Percentiles rank a stretch among this genome's conserved stretches.
These are phyloP conservation scores for Oreortyx pictus DNA, from an alignment of 2,797 vertebrate genomes.

Conservation along the genomic window DNA sequence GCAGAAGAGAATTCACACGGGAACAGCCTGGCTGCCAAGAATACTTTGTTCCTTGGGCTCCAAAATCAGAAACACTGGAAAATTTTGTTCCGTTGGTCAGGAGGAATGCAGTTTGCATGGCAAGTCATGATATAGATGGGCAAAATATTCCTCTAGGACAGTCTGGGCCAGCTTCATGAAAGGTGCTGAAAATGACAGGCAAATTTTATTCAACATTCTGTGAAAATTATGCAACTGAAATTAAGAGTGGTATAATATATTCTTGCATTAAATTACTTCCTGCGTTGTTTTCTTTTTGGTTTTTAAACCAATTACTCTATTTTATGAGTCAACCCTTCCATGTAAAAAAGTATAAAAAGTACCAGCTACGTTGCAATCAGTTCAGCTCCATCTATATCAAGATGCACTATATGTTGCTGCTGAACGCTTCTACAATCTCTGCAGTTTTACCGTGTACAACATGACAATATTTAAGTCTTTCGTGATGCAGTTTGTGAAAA, in stretches of 20 bases:
- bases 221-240: neutral
- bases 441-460: neutral
- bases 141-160: neutral
- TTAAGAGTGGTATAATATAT: neutral
- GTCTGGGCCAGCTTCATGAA: neutral
- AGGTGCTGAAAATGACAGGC: neutral
- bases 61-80: neutral
- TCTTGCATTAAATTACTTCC: neutral
- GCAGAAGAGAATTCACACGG: neutral
- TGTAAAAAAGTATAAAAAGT: neutral
- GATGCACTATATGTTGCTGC: neutral
- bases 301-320: neutral
- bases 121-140: neutral
- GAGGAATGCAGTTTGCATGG: rapidly evolving
- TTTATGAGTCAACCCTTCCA: neutral
- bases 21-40: neutral
- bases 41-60: conserved; percentile 12
- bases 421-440: neutral
- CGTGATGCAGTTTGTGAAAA: neutral
- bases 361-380: neutral
- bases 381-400: neutral
- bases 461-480: neutral
- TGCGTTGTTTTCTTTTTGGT: neutral
- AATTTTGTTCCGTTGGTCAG: conserved; percentile 4
- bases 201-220: neutral